Evolutionary conservation across 2,113 vertebrate genomes (phyloP).

Genomic region (Semnornis frantzii): DNA sequence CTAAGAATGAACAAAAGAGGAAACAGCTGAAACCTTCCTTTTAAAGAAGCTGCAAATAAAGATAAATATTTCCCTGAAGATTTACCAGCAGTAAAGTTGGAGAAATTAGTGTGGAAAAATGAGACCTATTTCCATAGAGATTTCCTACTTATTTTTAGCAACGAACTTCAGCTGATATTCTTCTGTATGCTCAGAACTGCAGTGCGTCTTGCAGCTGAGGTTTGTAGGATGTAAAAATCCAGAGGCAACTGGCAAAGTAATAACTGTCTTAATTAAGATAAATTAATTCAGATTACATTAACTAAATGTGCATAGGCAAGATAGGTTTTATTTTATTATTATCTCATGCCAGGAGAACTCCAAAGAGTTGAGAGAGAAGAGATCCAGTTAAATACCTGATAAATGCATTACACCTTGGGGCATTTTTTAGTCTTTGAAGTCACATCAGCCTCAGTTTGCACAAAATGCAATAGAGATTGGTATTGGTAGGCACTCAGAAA

Average conservation of each 20-base stretch:
- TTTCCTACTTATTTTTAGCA: slow-evolving; percentile 1
- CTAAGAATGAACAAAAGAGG: neutral
- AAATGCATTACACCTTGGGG: neutral
- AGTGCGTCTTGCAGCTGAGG: neutral
- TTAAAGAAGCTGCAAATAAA: slow-evolving; percentile 11
- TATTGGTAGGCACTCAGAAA: neutral
- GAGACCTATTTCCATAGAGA: neutral
- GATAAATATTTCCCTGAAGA: slow-evolving; percentile 14
- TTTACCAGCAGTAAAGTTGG: neutral
- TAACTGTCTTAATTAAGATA: slow-evolving; percentile 5
- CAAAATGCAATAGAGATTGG: neutral
- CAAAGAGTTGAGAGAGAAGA: neutral
- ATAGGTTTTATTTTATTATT: neutral
- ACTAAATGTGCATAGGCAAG: neutral
- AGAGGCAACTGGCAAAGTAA: neutral
- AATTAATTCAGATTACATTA: slow-evolving; percentile 37
- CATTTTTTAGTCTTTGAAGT: slow-evolving; percentile 9
- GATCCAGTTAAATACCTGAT: neutral
- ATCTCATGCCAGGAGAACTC: slow-evolving; percentile 19
- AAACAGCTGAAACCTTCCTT: slow-evolving; percentile 13
- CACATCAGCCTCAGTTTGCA: neutral
- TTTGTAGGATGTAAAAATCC: neutral
- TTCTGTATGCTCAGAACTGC: neutral
- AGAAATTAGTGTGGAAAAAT: neutral
- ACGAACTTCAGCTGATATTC: neutral